phyloP scores from a whole-genome alignment of 2,797 vertebrate genomes.

The Champsocephalus esox region DNA sequence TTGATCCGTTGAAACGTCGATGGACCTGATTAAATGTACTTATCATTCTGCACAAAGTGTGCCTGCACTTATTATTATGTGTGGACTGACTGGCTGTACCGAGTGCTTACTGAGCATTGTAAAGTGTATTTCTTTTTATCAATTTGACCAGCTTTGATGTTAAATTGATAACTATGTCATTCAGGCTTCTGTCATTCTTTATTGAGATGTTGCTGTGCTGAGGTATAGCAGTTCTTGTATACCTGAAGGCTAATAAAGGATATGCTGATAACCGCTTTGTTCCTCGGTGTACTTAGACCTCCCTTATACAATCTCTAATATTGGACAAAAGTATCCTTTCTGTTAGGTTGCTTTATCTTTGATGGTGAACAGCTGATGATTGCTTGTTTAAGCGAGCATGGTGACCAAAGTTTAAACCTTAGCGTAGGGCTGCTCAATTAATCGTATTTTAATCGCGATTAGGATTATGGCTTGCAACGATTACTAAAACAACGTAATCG shows the following conservation, averaged over 20 bases:
- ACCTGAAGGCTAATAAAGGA: neutral
- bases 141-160: slow-evolving; percentile 5
- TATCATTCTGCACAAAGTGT: slow-evolving; percentile 26
- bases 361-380: neutral
- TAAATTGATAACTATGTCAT: slow-evolving; percentile 20
- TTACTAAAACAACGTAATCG: too few relatives aligned
- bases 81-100: slow-evolving; percentile 9
- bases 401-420: neutral
- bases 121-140: slow-evolving; percentile 21
- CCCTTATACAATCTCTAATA: neutral
- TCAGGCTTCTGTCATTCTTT: slow-evolving; percentile 1
- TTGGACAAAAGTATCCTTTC: neutral
- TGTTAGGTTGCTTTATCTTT: neutral
- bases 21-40: slow-evolving; percentile 53
- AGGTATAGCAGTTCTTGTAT: neutral
- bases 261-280: neutral
- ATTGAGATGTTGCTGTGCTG: neutral
- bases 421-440: neutral
- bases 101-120: slow-evolving; percentile 3
- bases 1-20: slow-evolving; percentile 49
- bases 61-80: slow-evolving; percentile 25
- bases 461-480: too few relatives aligned
- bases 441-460: too few relatives aligned
- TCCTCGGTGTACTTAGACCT: neutral
- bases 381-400: neutral